A percentile compares a stretch with the other conserved stretches of the same genome.
Evolutionary conservation across 1,140 invertebrate species (phyloP).

Genomic region (Rhysida immarginata): DNA sequence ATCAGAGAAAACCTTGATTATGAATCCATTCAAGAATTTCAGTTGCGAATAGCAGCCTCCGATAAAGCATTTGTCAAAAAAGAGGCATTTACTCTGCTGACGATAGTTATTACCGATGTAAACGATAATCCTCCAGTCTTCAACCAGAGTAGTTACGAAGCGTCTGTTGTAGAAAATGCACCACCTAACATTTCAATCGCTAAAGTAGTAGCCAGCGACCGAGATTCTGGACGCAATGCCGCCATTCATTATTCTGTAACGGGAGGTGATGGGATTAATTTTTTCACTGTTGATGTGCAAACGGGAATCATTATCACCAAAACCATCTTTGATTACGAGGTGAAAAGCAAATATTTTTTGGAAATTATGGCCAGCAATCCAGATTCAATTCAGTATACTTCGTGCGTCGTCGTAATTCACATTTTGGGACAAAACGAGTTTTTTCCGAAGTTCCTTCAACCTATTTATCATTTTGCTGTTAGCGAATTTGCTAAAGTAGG

Average conservation of each 20-base stretch:
- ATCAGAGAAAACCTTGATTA: slow-evolving; percentile 70
- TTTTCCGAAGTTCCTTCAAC: slow-evolving; percentile 77
- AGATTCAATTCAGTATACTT: slow-evolving; percentile 59
- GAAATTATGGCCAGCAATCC: slow-evolving; percentile 76
- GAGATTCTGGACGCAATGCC: slow-evolving; percentile 80
- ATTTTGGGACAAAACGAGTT: slow-evolving; percentile 84
- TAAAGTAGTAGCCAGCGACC: slow-evolving; percentile 60
- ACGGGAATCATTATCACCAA: slow-evolving; percentile 60
- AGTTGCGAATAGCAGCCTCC: slow-evolving; percentile 67
- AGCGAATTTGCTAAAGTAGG: slow-evolving; percentile 81
- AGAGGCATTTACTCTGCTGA: slow-evolving; percentile 56
- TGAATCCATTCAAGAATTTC: slow-evolving; percentile 67
- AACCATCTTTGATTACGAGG: slow-evolving; percentile 76
- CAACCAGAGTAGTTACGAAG: slow-evolving; percentile 55
- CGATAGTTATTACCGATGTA: slow-evolving; percentile 72
- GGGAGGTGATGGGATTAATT: slow-evolving; percentile 53
- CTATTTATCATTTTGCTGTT: slow-evolving; percentile 82
- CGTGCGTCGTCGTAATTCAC: slow-evolving; percentile 52
- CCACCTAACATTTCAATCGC: slow-evolving; percentile 56
- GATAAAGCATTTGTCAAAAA: slow-evolving; percentile 69
- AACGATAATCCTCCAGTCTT: slow-evolving; percentile 79
- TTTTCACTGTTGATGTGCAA: slow-evolving; percentile 57
- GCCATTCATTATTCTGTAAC: slow-evolving; percentile 72
- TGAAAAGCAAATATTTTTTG: slow-evolving; percentile 54
- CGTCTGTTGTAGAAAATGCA: slow-evolving; percentile 68